These are phyloP conservation scores for Pantherophis alleghaniensis DNA, from an alignment of 2,797 vertebrate genomes.

Conservation along the genomic window DNA sequence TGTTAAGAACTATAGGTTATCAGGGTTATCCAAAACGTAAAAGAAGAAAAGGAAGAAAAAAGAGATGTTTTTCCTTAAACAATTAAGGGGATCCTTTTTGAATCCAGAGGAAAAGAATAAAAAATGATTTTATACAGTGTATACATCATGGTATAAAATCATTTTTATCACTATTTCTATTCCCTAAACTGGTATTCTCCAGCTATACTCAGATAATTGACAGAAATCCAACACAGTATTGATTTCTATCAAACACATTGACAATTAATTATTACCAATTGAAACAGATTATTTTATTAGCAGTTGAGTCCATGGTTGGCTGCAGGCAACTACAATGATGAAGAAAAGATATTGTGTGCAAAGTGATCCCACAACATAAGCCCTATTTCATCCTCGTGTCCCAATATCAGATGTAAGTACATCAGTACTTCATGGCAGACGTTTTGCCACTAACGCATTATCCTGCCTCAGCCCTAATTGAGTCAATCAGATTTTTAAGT, in stretches of 20 bases:
- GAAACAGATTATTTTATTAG: slow-evolving; percentile 51
- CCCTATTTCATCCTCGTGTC: not conserved
- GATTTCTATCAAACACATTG: not conserved
- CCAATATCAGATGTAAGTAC: not conserved
- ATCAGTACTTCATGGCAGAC: not conserved
- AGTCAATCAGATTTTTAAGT: slow-evolving; percentile 50
- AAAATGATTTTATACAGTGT: not conserved
- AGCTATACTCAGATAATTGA: not conserved
- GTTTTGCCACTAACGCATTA: not conserved
- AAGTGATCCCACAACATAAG: not conserved
- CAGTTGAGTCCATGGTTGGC: slow-evolving; percentile 45
- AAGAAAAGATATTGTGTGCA: not conserved
- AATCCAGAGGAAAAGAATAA: not conserved
- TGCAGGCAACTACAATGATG: not conserved
- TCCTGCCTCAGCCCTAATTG: slow-evolving; percentile 12
- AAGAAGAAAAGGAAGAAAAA: not conserved
- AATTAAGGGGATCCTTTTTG: not conserved
- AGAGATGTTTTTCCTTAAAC: not conserved
- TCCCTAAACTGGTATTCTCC: not conserved
- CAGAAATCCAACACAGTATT: not conserved
- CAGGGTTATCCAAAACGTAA: not conserved
- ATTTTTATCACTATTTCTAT: not conserved
- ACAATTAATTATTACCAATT: slow-evolving; percentile 33
- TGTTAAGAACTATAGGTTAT: not conserved
- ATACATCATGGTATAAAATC: no score